phyloP scores from a whole-genome alignment of 2,797 vertebrate species.

The Schizothorax lantsangensis region DNA sequence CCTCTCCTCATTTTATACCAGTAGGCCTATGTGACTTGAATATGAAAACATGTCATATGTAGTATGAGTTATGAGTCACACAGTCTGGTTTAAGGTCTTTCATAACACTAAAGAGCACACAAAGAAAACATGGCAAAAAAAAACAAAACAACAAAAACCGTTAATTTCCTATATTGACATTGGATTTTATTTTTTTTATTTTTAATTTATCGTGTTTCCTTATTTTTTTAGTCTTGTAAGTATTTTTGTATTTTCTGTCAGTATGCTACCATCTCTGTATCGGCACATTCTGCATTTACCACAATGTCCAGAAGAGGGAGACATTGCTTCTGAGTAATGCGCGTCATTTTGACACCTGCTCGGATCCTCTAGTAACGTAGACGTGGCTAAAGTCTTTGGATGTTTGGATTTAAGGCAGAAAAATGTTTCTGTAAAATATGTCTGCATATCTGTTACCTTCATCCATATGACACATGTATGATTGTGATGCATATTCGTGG shows the following conservation, averaged over 20 bases:
- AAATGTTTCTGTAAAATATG: background rate
- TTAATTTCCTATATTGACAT: background rate
- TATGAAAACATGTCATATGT: background rate
- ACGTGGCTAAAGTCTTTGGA: no score
- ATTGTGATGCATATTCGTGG: constrained; percentile 25
- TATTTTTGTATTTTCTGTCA: background rate
- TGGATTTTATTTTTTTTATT: background rate
- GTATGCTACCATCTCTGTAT: background rate
- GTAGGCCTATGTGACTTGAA: background rate
- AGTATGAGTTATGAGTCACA: background rate
- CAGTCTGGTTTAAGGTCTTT: background rate
- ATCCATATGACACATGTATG: background rate
- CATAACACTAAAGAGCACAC: background rate
- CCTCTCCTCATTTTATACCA: background rate
- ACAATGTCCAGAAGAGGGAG: constrained; percentile 50
- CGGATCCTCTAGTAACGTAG: background rate
- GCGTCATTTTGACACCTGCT: background rate
- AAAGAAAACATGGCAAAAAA: background rate
- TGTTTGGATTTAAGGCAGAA: no score
- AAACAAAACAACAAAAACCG: background rate
- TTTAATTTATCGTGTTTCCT: background rate
- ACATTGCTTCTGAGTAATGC: background rate
- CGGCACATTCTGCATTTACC: constrained; percentile 59
- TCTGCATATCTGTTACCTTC: background rate
- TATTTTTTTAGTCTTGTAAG: no score